Evolutionary conservation across 2,888 invertebrate genomes (phyloP).

Genomic region (Carpatolechia fugitivella): DNA sequence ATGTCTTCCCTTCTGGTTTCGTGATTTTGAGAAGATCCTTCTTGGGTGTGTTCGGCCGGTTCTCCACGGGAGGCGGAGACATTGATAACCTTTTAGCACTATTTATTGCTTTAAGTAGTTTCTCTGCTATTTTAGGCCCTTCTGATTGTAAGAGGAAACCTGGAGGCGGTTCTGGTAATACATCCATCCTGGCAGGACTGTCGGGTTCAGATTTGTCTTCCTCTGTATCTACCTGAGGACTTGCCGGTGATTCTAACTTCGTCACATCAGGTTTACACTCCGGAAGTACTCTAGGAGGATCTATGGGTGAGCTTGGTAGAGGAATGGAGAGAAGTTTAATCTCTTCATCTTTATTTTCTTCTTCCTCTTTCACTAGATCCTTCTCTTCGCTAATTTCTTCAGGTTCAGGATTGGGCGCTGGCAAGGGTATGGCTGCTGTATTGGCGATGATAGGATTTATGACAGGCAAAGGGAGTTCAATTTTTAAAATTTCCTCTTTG

Average conservation of each 20-base stretch:
- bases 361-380: slow-evolving; percentile 20
- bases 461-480: slow-evolving; percentile 24
- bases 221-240: slow-evolving; percentile 68
- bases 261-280: slow-evolving; percentile 44
- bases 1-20: slow-evolving; percentile 42
- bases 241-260: slow-evolving; percentile 57
- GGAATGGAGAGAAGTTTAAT: slow-evolving; percentile 40
- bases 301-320: slow-evolving; percentile 39
- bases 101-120: slow-evolving; percentile 80
- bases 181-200: slow-evolving; percentile 69
- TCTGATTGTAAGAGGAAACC: slow-evolving; percentile 70
- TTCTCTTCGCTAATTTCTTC: slow-evolving; percentile 24
- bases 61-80: slow-evolving; percentile 65
- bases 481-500: slow-evolving; percentile 10
- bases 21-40: slow-evolving; percentile 44
- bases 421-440: slow-evolving; percentile 19
- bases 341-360: slow-evolving; percentile 31
- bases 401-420: slow-evolving; percentile 28
- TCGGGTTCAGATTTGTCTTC: slow-evolving; percentile 75
- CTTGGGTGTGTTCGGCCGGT: slow-evolving; percentile 52
- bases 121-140: slow-evolving; percentile 81
- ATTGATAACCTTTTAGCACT: slow-evolving; percentile 75
- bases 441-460: slow-evolving; percentile 20
- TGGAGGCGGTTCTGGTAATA: slow-evolving; percentile 71
- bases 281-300: slow-evolving; percentile 35